Conservation (phyloP, 1,140 invertebrate genomes). For the Hycleus cichorii region DNA sequence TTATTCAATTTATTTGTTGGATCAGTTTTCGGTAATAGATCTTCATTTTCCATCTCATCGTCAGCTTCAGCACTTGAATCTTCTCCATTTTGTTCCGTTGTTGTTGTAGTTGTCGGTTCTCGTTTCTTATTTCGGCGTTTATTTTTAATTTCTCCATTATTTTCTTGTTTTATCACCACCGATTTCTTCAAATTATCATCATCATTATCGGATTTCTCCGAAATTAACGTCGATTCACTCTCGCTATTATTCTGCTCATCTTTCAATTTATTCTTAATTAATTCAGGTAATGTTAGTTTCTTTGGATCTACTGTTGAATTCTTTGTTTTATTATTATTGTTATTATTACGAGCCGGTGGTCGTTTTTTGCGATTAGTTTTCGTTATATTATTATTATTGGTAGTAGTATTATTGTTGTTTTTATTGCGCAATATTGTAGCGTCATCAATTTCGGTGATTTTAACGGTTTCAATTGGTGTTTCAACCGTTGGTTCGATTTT, state of each 20-base stretch:
- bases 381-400: slow-evolving; percentile 18
- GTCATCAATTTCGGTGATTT: slow-evolving; percentile 10
- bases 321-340: neutral
- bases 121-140: slow-evolving; percentile 23
- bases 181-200: slow-evolving; percentile 6
- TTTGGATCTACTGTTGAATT: slow-evolving; percentile 2
- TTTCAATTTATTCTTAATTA: slow-evolving; percentile 28
- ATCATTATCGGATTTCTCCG: slow-evolving; percentile 36
- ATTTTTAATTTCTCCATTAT: slow-evolving; percentile 29
- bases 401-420: no score
- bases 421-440: slow-evolving; percentile 25
- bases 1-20: slow-evolving; percentile 37
- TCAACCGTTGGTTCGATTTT: slow-evolving; percentile 21
- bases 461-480: slow-evolving; percentile 18
- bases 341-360: slow-evolving; percentile 35
- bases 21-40: slow-evolving; percentile 34
- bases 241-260: slow-evolving; percentile 27
- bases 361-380: slow-evolving; percentile 36
- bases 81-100: slow-evolving; percentile 50
- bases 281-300: slow-evolving; percentile 31
- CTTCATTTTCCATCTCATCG: slow-evolving; percentile 56
- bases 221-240: slow-evolving; percentile 30
- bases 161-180: slow-evolving; percentile 16
- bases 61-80: slow-evolving; percentile 55
- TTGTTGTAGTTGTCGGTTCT: slow-evolving; percentile 34